Percentiles rank a stretch among this genome's conserved stretches.
These are phyloP conservation scores for Anguilla rostrata DNA, from an alignment of 2,113 vertebrate genomes.

Conservation along the genomic window DNA sequence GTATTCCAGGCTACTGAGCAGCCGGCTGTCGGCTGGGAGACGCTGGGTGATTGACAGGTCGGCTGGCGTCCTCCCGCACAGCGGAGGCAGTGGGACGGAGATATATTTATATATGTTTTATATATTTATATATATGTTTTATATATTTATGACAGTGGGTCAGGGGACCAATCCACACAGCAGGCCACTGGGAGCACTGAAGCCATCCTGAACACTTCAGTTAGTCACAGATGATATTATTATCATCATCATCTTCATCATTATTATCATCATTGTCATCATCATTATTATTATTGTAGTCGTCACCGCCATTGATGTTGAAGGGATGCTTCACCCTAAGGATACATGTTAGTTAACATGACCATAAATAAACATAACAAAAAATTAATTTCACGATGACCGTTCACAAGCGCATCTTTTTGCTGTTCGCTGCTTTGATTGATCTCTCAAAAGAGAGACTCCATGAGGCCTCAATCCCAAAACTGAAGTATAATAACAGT, in stretches of 20 bases:
- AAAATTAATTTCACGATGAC: no score
- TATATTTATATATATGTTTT: no score
- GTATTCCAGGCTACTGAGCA: constrained; percentile 24
- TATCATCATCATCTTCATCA: not conserved
- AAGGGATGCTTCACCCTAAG: no score
- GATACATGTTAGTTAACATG: no score
- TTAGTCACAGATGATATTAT: constrained; percentile 3
- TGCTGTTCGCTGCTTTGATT: no score
- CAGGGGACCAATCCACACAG: not conserved
- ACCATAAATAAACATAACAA: no score
- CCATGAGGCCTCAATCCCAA: no score
- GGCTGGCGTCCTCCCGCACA: not conserved
- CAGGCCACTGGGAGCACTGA: not conserved
- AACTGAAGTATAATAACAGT: not conserved
- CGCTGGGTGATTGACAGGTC: constrained; percentile 21
- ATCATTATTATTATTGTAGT: no score
- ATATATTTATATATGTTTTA: not conserved
- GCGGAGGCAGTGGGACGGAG: not conserved
- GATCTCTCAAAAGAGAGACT: no score
- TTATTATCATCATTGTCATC: no score
- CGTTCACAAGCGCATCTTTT: no score
- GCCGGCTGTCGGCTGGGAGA: not conserved
- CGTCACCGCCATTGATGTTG: no score
- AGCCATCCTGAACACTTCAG: not conserved
- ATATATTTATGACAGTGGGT: constrained; percentile 1